Evolutionary conservation across 2,888 invertebrate species (phyloP), one percentile per base, ranked within the genome.

Genomic region (Polyommatus iphigenia): DNA sequence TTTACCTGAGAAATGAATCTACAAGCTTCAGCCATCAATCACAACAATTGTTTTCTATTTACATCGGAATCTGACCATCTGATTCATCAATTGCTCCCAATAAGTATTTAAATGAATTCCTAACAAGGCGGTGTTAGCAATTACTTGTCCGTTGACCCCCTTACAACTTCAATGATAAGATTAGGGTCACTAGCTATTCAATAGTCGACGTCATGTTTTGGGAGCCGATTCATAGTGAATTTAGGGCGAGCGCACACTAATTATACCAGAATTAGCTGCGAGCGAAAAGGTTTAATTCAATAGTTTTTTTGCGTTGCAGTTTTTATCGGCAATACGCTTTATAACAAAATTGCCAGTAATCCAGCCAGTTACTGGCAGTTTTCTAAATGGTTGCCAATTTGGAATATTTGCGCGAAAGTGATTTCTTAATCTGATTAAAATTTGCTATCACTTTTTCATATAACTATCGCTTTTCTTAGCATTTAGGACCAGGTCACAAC

Each of bases 21-120:
- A 54, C 54, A 18, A 67, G 6, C 24, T 67, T 1, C 62, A 24
- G 13, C 24, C 5, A 67, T 67, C 5, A 67, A 67, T 24, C 20
- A 29, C 29, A 24, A 18, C 75, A 75, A 54, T 75, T 24, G 29
- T 75, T 54, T 75, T 46, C 32, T 29, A 50, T 73, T 46, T 50
- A 10, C 50, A 75, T 75, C 50, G 54, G 75, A 75, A 75, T 50
- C 50, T 50, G 75, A 75, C 50, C 13, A 75, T 75, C 75, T 75
- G 50, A 75, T 50, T 50, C 75, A 75, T 78, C 81, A 83, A 82
- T 83, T 83, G 82, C 77, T 81, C 80, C 78, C 81, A 82, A 81
- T 83, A 82, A 82, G 81, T 82, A 82, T 81, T 83, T 82, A 83
- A 84, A 83, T 84, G 82, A 84, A 83, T 82, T 83, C 82, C 80